Evolutionary conservation across 2,113 vertebrate species (phyloP).

Genomic region (Zosterops hypoxanthus): DNA sequence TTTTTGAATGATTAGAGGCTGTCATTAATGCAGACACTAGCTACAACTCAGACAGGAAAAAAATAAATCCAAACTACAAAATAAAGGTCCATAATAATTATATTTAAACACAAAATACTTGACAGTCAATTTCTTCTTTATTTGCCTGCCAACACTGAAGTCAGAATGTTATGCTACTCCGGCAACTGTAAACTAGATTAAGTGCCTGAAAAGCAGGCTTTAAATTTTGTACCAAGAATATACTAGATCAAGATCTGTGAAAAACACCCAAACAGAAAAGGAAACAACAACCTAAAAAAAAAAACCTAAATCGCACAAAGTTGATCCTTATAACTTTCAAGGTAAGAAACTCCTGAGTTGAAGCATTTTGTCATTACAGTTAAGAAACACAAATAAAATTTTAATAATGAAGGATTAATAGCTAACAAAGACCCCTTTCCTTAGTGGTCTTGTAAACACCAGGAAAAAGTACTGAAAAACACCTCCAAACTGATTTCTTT

Average conservation of each 20-base stretch:
- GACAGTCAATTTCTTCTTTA: background rate
- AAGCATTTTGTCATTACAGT: background rate
- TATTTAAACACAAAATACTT: background rate
- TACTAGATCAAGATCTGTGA: background rate
- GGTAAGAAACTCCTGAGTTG: fast-evolving
- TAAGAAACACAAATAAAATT: background rate
- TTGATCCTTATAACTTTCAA: background rate
- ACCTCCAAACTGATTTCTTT: background rate
- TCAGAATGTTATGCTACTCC: background rate
- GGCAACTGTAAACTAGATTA: background rate
- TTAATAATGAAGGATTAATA: background rate
- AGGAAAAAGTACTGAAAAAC: background rate
- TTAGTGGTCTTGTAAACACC: background rate
- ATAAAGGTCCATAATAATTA: background rate
- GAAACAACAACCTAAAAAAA: background rate
- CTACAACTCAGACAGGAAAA: background rate
- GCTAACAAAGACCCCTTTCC: background rate
- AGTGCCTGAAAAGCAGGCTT: background rate
- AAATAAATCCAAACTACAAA: background rate
- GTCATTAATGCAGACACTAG: background rate
- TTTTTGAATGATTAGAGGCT: background rate
- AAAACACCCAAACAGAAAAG: background rate
- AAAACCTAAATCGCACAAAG: background rate
- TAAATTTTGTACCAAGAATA: background rate
- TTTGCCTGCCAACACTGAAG: background rate